Evolutionary conservation across 2,888 invertebrate species (phyloP), one percentile per base, ranked within the genome.

Genomic region (Drosophila helvetica): DNA sequence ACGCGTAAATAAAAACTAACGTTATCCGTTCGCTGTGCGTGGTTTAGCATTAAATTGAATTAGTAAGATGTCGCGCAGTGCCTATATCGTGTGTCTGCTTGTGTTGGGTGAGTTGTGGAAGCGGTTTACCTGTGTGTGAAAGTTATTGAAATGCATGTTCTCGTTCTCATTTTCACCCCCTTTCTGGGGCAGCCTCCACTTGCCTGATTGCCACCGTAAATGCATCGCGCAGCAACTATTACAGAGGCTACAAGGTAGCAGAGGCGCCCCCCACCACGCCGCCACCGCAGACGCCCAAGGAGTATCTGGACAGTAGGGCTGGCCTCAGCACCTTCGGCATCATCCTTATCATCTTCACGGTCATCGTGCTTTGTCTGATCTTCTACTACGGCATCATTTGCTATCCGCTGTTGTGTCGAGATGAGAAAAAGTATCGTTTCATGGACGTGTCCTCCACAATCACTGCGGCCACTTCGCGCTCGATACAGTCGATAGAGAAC

Each of bases 301-400:
- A 91, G 60, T 91, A 89, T 66, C 75, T 91, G 65, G 90, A 91
- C 48, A 84, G 86, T 25, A 87, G 88, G 57, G 88, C 91, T 6
- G 88, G 90, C 6, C 91, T 94, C 42, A 94, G 95, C 0, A 95
- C 95, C 0, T 95, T 95, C 93, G 95, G 95, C 19, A 93, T 95
- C 30, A 93, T 72, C 92, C 93, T 89, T 10, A 88, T 91, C 6
- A 90, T 91, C 57, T 91, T 92, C 43, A 80, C 80, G 4, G 86
- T 90, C 8, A 91, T 92, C 57, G 75, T 91, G 17, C 52, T 86
- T 18, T 89, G 89, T 18, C 76, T 92, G 38, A 93, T 93, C 0
- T 92, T 94, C 46, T 95, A 95, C 83, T 95, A 95, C 80, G 93
- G 94, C 71, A 93, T 94, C 33, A 93, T 95, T 78, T 95, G 95